Evolutionary conservation across 2,888 invertebrate genomes (phyloP).

Genomic region (Diplazon laetatorius): DNA sequence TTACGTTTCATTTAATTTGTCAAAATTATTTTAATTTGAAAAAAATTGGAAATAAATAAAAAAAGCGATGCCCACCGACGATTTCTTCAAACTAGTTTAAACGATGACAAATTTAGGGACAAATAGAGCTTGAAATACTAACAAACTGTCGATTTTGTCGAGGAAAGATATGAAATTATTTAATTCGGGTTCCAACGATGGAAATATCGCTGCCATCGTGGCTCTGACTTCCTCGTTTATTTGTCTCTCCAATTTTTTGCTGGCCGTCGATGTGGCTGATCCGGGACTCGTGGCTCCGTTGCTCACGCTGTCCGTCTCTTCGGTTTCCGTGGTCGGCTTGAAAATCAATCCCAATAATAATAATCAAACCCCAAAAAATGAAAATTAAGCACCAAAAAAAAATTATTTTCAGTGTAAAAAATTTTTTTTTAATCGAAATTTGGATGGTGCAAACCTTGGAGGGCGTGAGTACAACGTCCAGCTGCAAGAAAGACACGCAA

Average conservation of each 20-base stretch:
- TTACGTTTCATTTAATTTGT: not conserved
- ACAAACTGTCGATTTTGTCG: slow-evolving; percentile 95
- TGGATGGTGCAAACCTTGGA: slow-evolving; percentile 69
- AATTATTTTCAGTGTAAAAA: too few species aligned
- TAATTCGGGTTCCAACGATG: slow-evolving; percentile 93
- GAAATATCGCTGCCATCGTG: slow-evolving; percentile 95
- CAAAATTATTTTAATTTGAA: too few species aligned
- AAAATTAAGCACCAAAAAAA: too few species aligned
- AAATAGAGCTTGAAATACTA: slow-evolving; percentile 82
- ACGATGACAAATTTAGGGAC: not conserved
- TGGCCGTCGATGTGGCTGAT: slow-evolving; percentile 76
- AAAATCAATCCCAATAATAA: too few species aligned
- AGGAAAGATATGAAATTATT: slow-evolving; percentile 93
- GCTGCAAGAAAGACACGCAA: slow-evolving; percentile 95
- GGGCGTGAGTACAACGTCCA: slow-evolving; percentile 84
- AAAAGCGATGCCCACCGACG: too few species aligned
- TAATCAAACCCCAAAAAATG: too few species aligned
- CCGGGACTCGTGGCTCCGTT: slow-evolving; percentile 78
- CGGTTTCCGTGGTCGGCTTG: slow-evolving; percentile 69
- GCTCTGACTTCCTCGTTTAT: slow-evolving; percentile 91
- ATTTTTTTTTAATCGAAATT: too few species aligned
- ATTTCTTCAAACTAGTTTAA: not conserved
- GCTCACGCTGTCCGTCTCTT: slow-evolving; percentile 73
- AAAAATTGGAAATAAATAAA: too few species aligned
- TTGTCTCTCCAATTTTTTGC: slow-evolving; percentile 87